phyloP scores from a whole-genome alignment of 2,888 invertebrate genomes.

The Chironomus tentans region DNA sequence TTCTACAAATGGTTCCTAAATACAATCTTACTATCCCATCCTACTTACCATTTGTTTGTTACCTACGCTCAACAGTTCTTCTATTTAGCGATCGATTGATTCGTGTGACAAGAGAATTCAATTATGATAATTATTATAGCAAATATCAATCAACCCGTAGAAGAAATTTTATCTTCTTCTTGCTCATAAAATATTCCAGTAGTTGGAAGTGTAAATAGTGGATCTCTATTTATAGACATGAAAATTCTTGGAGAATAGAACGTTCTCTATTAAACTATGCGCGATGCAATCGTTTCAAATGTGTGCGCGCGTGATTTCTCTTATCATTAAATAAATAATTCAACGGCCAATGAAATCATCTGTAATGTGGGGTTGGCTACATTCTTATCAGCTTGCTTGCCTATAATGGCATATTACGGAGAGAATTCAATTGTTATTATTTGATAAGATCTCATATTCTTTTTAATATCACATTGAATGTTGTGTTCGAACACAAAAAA shows the following conservation, averaged over 20 bases:
- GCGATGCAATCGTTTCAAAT: not conserved
- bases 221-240: no score
- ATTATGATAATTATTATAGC: constrained; percentile 11
- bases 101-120: constrained; percentile 16
- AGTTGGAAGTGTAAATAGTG: no score
- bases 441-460: not conserved
- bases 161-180: no score
- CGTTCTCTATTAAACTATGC: no score
- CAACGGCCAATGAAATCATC: not conserved
- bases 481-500: not conserved
- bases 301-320: not conserved
- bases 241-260: no score
- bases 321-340: not conserved
- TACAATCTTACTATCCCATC: no score
- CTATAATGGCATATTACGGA: not conserved
- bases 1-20: no score
- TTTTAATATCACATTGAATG: not conserved
- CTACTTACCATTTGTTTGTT: no score
- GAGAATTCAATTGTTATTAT: not conserved
- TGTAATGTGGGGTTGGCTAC: not conserved
- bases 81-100: not conserved
- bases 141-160: not conserved
- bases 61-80: no score
- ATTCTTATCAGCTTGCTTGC: not conserved
- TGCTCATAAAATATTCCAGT: no score